Base-by-base conservation (phyloP, 2,113 vertebrate species). In the Pholis gunnellus region DNA sequence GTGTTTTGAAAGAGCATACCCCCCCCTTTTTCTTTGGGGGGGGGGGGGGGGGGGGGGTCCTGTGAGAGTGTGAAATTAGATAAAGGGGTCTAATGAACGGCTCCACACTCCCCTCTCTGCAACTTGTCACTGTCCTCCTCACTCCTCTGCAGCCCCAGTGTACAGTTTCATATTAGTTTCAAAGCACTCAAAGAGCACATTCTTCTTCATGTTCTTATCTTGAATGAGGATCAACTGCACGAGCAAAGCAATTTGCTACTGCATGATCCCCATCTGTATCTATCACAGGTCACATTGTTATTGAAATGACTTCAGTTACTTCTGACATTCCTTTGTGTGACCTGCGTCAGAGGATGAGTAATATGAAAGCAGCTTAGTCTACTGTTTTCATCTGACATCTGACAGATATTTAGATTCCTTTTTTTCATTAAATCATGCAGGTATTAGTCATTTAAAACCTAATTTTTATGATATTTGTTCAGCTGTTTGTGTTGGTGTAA, bases 101-200 rank as follows among this genome's bases (percentile, higher is more conserved):
- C 66, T 75, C 60, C 72, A 48, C 85, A 77, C 88, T 87, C 64
- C 67, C 38, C 69, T 83, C 46, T 1, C 59, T 59, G 79, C 56
- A 50, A 81, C 89, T 87, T 82, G 85, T 91, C 88, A 86, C 84
- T 87, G 90, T 89, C 88, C 82, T 75, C 81, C 87, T 82, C 84
- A 17, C 17, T 82, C 74, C 72, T 81, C 68, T 76, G 65, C 78
- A 78, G 87, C 65, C 67, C 31, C 72, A 22, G 73, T n/a, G 54
- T 74, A 29, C 42, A 88, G 70, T 82, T 78, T 84, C 73, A 72
- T 54, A 77, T 86, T 66, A 82, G 77, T 85, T 89, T 88, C 84
- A 89, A 82, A 89, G 83, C 78, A 78, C 78, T 90, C 79, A 59
- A 52, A 81, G 50, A 84, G 42, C 61, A 1, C 40, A 14, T 67